Evolutionary conservation across 2,888 invertebrate species (phyloP), one percentile per base, ranked within the genome.

Genomic region (Parochlus steinenii): DNA sequence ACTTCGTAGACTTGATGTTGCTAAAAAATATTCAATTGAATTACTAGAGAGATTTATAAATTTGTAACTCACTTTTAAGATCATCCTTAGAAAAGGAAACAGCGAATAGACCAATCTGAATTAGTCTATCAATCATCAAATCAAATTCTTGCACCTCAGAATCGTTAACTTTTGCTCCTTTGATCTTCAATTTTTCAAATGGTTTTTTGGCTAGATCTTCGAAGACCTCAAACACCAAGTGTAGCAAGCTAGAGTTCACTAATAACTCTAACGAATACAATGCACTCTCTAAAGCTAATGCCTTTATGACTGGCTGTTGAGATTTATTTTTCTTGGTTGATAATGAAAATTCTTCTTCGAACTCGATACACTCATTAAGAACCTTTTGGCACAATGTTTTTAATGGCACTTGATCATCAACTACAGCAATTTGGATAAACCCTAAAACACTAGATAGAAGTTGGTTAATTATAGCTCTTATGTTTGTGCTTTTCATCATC

Each of bases 61-160:
- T n/a, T n/a, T n/a, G n/a, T n/a, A n/a, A 31, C 40, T 33, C 32
- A 55, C 54, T 45, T 45, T 52, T 52, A 0, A 48, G 32, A 39
- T 46, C 52, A 2, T 52, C 47, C n/a, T 26, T 12, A 0, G 54
- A 49, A 40, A 53, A 54, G 0, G 51, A 47, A 32, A 54, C 51
- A 0, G 56, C 55, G 46, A 56, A 57, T 12, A 53, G 43, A 1
- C 58, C 58, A 33, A 58, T 55, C 42, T 56, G 58, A 2, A 52
- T 51, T 10, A 52, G 49, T 3, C 57, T 49, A 45, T 58, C 58
- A 3, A 56, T 42, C 37, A 57, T 55, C 1, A 55, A 51, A 48
- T 58, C 58, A 38, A 58, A 58, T 39, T 56, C 54, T 2, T 56
- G 55, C 37, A 56, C 54, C 3, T 48, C 41, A 20, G 51, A 52